These are phyloP conservation scores for Myripristis murdjan DNA, from an alignment of 2,797 vertebrate species.

Conservation along the genomic window DNA sequence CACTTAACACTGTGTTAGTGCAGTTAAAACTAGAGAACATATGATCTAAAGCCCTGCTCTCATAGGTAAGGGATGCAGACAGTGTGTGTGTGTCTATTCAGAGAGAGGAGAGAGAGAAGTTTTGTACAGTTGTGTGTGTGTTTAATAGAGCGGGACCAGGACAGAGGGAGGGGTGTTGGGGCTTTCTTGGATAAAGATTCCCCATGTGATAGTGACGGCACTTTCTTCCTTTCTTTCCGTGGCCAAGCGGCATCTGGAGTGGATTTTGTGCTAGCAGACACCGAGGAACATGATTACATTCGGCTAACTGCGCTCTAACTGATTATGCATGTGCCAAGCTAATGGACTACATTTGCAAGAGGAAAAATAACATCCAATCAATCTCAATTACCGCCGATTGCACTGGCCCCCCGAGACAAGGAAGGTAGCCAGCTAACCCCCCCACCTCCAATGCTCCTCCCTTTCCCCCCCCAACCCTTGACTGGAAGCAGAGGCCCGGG, in stretches of 20 bases:
- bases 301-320: slow-evolving; percentile 99
- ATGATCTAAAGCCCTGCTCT: slow-evolving; percentile 54
- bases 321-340: slow-evolving; percentile 99
- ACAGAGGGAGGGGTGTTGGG: slow-evolving; percentile 66
- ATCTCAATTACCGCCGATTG: slow-evolving; percentile 98
- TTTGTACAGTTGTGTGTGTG: slow-evolving; percentile 69
- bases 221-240: slow-evolving; percentile 88
- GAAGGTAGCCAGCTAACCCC: slow-evolving; percentile 89
- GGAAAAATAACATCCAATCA: slow-evolving; percentile 99
- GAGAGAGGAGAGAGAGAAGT: slow-evolving; percentile 47
- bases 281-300: slow-evolving; percentile 99
- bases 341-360: slow-evolving; percentile 99
- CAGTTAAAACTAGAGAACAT: slow-evolving; percentile 59
- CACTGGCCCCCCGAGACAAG: slow-evolving; percentile 90
- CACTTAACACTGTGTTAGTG: slow-evolving; percentile 59
- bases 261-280: slow-evolving; percentile 99
- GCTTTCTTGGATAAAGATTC: slow-evolving; percentile 81
- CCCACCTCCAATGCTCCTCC: slow-evolving; percentile 81
- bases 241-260: slow-evolving; percentile 94
- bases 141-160: slow-evolving; percentile 76
- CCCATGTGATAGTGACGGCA: slow-evolving; percentile 86
- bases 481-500: slow-evolving; percentile 82
- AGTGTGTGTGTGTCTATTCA: slow-evolving; percentile 34
- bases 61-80: slow-evolving; percentile 19
- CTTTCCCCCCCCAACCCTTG: slow-evolving; percentile 81